These are phyloP conservation scores for Ciconia maguari DNA, from an alignment of 2,113 vertebrate species.

Conservation along the genomic window DNA sequence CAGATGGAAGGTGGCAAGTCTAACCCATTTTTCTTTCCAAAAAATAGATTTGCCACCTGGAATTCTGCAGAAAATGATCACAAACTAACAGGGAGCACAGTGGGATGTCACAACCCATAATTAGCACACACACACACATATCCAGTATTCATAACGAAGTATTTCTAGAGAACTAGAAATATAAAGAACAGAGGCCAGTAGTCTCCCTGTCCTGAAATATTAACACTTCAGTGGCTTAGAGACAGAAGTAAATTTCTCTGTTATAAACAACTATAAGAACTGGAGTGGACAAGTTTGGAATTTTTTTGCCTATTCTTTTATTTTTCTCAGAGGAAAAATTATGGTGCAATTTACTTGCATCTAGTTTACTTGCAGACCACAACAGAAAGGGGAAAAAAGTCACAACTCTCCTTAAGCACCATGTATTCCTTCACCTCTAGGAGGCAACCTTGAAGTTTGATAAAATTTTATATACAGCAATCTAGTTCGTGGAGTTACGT, in stretches of 20 bases:
- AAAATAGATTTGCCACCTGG: constrained; percentile 41
- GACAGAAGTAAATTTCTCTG: not conserved
- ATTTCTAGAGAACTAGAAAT: not conserved
- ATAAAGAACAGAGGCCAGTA: not conserved
- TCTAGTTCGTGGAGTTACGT: not conserved
- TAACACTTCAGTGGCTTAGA: not conserved
- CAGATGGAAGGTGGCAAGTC: constrained; percentile 33
- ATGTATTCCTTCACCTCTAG: not conserved
- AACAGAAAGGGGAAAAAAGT: not conserved
- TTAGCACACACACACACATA: not conserved
- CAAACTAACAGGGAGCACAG: not conserved
- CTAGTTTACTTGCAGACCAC: not conserved
- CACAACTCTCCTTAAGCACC: not conserved
- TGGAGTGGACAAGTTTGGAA: not conserved
- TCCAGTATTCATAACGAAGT: not conserved
- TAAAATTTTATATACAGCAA: not conserved
- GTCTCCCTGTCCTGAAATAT: not conserved
- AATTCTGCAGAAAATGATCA: constrained; percentile 13
- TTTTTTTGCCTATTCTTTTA: not conserved
- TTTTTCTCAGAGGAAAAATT: not conserved
- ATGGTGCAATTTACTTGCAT: not conserved
- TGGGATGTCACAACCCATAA: not conserved
- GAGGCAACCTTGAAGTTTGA: not conserved
- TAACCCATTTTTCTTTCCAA: not conserved
- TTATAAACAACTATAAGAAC: not conserved